These are phyloP conservation scores for Corydoras sp. DNA, from an alignment of 2,113 vertebrate genomes.

Conservation along the genomic window DNA sequence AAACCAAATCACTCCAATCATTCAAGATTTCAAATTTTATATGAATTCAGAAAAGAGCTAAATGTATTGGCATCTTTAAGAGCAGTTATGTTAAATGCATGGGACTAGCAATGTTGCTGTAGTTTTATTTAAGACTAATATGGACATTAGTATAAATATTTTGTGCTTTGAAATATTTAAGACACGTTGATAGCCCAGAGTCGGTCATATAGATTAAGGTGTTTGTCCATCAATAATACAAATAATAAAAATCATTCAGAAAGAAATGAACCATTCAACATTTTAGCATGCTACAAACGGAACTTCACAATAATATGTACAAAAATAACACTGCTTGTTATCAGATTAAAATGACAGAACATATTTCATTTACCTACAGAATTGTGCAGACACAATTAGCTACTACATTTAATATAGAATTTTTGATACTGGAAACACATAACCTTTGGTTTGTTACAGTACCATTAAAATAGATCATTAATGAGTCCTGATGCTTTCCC, in stretches of 20 bases:
- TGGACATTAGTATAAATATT: conserved; percentile 5
- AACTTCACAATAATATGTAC: conserved; percentile 45
- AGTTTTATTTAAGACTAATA: neutral
- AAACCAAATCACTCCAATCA: too few species aligned
- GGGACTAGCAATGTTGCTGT: too few species aligned
- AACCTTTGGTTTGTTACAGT: conserved; percentile 44
- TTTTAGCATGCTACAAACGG: conserved; percentile 42
- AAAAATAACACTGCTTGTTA: conserved; percentile 53
- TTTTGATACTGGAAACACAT: conserved; percentile 42
- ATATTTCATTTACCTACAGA: conserved; percentile 40
- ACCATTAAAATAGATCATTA: conserved; percentile 22
- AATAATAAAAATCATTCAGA: conserved; percentile 4
- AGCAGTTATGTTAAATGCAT: too few species aligned
- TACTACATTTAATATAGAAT: conserved; percentile 32
- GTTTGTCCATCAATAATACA: conserved; percentile 2
- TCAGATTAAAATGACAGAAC: conserved; percentile 42
- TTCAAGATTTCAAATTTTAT: too few species aligned
- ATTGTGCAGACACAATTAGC: conserved; percentile 46
- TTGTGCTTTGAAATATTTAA: conserved; percentile 39
- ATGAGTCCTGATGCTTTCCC: conserved; percentile 12
- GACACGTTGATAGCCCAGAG: neutral
- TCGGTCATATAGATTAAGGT: conserved; percentile 1
- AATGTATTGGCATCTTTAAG: too few species aligned
- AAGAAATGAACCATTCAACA: conserved; percentile 4
- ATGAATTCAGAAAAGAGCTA: too few species aligned